phyloP scores from a whole-genome alignment of 2,888 invertebrate species.

The Tetragonisca angustula region DNA sequence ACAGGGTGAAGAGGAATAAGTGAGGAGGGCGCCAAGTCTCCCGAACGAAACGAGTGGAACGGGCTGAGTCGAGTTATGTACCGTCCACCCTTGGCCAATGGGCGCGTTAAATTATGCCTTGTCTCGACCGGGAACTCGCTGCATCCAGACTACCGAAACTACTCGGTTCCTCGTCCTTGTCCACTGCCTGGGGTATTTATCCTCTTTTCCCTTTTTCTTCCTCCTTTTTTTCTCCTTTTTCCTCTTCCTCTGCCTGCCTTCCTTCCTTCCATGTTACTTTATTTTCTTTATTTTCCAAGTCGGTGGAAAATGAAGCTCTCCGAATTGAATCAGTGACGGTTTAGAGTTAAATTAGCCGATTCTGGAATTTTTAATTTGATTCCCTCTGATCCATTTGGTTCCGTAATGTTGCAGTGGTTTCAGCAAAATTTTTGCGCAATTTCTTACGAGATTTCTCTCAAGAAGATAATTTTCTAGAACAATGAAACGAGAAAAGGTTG shows the following conservation, averaged over 20 bases:
- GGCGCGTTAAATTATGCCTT: conserved; percentile 77
- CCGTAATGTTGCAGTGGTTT: too few relatives aligned
- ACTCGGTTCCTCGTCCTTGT: conserved; percentile 37
- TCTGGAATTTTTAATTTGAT: too few relatives aligned
- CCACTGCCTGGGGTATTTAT: conserved; percentile 30
- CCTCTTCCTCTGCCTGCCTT: not conserved
- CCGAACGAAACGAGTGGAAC: conserved; percentile 71
- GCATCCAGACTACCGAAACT: conserved; percentile 62
- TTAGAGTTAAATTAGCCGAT: too few relatives aligned
- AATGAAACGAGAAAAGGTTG: too few relatives aligned
- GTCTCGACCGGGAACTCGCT: conserved; percentile 65
- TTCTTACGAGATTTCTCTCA: too few relatives aligned
- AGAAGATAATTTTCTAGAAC: too few relatives aligned
- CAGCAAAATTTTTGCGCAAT: too few relatives aligned
- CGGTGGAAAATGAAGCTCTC: not conserved
- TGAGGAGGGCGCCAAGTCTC: conserved; percentile 69
- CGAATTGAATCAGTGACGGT: not conserved
- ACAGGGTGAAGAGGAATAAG: conserved; percentile 70
- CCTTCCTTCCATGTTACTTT: not conserved
- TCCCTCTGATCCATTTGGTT: too few relatives aligned
- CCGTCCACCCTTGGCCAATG: conserved; percentile 71
- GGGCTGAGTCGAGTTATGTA: conserved; percentile 71
- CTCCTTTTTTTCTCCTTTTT: not conserved
- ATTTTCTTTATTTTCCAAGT: conserved; percentile 15
- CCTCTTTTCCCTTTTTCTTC: not conserved